Percentiles rank a stretch among this genome's conserved stretches.
phyloP scores from a whole-genome alignment of 2,797 vertebrate genomes.

The Thunnus albacares region DNA sequence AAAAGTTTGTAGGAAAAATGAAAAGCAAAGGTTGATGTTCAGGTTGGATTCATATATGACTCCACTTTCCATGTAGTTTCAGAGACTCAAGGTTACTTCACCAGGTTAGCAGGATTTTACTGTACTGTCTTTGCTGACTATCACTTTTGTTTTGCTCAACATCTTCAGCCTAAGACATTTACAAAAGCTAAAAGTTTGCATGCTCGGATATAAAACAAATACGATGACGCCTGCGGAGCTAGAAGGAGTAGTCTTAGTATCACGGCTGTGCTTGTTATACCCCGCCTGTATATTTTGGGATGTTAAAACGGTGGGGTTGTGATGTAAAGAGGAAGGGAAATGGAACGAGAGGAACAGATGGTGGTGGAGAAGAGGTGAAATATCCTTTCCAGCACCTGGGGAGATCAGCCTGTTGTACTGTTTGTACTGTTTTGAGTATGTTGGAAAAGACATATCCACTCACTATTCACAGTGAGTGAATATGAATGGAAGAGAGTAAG shows the following conservation, averaged over 20 bases:
- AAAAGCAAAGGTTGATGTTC: no score
- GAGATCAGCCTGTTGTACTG: slow-evolving; percentile 57
- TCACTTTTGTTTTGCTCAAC: no score
- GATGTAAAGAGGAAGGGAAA: slow-evolving; percentile 38
- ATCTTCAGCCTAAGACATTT: not conserved
- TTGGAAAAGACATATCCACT: not conserved
- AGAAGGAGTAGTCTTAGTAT: not conserved
- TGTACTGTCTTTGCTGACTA: not conserved
- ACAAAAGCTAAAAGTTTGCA: not conserved
- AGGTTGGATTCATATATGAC: no score
- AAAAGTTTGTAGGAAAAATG: no score
- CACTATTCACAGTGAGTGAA: not conserved
- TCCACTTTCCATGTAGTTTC: no score
- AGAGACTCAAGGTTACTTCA: no score
- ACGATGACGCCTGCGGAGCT: not conserved
- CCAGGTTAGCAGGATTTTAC: not conserved
- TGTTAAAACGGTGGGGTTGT: slow-evolving; percentile 30
- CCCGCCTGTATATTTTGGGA: slow-evolving; percentile 12
- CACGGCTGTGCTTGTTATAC: not conserved
- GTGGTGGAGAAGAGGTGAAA: slow-evolving; percentile 58
- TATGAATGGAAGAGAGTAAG: not conserved
- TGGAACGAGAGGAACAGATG: slow-evolving; percentile 72
- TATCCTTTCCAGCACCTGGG: slow-evolving; percentile 62
- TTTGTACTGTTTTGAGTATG: slow-evolving; percentile 18
- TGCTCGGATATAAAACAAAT: slow-evolving; percentile 4